Evolutionary conservation across 2,113 vertebrate genomes (phyloP).

Genomic region (Mustela nigripes): DNA sequence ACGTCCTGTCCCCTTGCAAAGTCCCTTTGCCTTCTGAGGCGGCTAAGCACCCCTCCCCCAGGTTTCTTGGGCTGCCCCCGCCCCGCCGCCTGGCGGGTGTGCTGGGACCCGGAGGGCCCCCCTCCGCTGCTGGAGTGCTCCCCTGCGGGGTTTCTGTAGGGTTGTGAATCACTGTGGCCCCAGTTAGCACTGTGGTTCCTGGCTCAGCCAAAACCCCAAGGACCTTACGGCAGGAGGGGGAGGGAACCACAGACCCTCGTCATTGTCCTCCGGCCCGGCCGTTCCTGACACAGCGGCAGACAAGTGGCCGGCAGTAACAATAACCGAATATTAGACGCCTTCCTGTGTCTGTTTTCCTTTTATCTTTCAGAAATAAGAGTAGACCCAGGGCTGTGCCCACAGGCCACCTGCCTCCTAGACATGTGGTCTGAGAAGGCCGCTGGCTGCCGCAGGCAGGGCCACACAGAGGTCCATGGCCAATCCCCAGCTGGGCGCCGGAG

Average conservation of each 20-base stretch:
- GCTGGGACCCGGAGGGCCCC: accelerated
- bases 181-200: slow-evolving; percentile 6
- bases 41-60: background rate
- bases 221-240: background rate
- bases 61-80: background rate
- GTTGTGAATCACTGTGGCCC: background rate
- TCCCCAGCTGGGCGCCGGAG: accelerated
- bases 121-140: accelerated
- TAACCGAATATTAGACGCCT: accelerated
- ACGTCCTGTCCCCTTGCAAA: background rate
- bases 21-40: background rate
- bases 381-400: background rate
- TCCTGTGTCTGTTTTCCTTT: background rate
- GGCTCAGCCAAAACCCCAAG: background rate
- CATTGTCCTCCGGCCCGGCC: too few relatives aligned
- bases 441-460: background rate
- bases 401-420: too few relatives aligned
- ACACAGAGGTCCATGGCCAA: background rate
- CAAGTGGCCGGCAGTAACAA: accelerated
- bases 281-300: accelerated
- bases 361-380: background rate
- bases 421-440: background rate
- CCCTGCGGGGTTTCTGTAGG: background rate
- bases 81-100: too few relatives aligned
- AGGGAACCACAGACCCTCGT: accelerated